Evolutionary conservation across 2,797 vertebrate genomes (phyloP), one percentile per base, ranked within the genome.

Genomic region (Leptatherina wallacei): DNA sequence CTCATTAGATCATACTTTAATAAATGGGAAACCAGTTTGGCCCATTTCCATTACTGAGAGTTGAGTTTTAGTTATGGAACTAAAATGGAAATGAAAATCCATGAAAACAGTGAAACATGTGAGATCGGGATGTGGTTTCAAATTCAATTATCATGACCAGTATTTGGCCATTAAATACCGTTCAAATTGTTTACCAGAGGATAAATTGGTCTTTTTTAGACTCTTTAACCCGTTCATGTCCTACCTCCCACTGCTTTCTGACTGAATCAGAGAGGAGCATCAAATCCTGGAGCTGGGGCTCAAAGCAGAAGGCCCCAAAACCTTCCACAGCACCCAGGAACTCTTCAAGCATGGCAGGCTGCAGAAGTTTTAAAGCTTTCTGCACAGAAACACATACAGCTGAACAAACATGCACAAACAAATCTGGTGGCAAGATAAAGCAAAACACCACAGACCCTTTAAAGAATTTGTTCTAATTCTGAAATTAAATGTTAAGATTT

Each of bases 171-270:
- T 47, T n/a, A n/a, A 10, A n/a, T 22, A 10, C 3, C 4, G 12
- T 29, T 14, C 0, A 0, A 54, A 14, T 2, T n/a, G 20, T 52
- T 27, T 24, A 24, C 11, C 11, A 27, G 22, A 52, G 36, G 20
- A 33, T 44, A 29, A 42, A 32, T 66, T 36, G 14, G 42, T 67
- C 47, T 9, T 62, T 42, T 36, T 16, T 10, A 51, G 10, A 52
- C 24, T 60, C 35, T 32, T 14, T 61, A 47, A 47, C 16, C 0
- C 29, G 10, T 38, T 59, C 42, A 47, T 52, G 8, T 27, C 87
- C 81, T 95, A 99, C 98, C 96, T 97, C 95, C 98, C 97, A 99
- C 83, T 95, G 96, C 61, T 85, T 82, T 52, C 83, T 86, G 69
- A 95, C 80, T 0, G 93, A 93, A 57, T 88, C 82, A 71, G 93